Evolutionary conservation across 2,888 invertebrate species (phyloP), one percentile per base, ranked within the genome.

Genomic region (Choristoneura rosaceana): DNA sequence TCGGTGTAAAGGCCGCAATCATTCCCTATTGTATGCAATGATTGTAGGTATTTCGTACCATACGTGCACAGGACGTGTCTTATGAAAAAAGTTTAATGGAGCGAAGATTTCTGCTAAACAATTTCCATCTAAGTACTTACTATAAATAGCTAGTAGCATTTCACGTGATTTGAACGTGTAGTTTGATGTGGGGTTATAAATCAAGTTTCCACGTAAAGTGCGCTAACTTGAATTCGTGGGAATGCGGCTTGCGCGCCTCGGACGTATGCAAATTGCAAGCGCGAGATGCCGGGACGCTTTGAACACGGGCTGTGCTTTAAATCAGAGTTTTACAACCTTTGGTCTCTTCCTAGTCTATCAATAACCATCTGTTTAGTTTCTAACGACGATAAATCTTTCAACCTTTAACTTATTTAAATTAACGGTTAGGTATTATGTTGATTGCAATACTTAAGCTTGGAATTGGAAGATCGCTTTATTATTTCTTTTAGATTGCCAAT

Each of bases 201-300:
- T 77, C 78, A 77, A 69, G 68, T 73, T 75, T 76, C 71, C 71
- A 63, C 75, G 74, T 73, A 75, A 76, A 70, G 61, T 70, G 59
- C 65, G 50, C 73, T 66, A 63, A 74, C 67, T 78, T 76, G 76
- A 69, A 69, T 68, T 67, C 70, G 74, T 75, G 75, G 74, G 75
- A 78, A 77, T 71, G 70, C 74, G 74, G 70, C 55, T 38, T 47
- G 59, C 71, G 68, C 59, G 50, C 75, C 75, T 52, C 52, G 52
- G 74, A 81, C 76, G 76, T 79, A 77, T 79, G 79, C 78, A 78
- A 80, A 80, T 79, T 73, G 73, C 73, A 65, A 25, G 63, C 68
- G 71, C 71, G 73, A 63, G 74, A 75, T 74, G 69, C 69, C 71
- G 64, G 69, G 74, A 74, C 67, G 76, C 75, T 73, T 43, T 47